These are phyloP conservation scores for Eilema griseolum DNA, from an alignment of 2,888 invertebrate genomes.

Conservation along the genomic window DNA sequence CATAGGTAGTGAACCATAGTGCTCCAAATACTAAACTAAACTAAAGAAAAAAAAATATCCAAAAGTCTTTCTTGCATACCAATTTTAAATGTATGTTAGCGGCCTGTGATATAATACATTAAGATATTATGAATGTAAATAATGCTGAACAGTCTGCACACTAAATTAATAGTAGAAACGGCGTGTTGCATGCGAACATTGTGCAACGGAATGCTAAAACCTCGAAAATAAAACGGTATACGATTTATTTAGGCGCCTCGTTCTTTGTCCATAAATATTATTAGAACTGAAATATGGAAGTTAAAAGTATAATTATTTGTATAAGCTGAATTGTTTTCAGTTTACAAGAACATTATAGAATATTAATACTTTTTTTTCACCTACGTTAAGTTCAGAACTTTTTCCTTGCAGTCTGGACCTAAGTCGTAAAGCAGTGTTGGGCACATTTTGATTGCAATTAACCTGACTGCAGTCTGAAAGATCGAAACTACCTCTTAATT, in stretches of 20 bases:
- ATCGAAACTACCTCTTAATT: too few species aligned
- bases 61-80: not conserved
- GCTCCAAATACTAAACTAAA: too few species aligned
- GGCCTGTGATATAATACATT: slow-evolving; percentile 42
- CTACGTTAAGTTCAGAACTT: too few species aligned
- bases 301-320: not conserved
- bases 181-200: slow-evolving; percentile 63
- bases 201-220: slow-evolving; percentile 52
- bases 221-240: slow-evolving; percentile 46
- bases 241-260: slow-evolving; percentile 61
- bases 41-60: not conserved
- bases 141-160: slow-evolving; percentile 39
- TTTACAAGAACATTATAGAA: not conserved
- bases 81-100: not conserved
- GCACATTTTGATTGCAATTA: too few species aligned
- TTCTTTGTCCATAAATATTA: slow-evolving; percentile 49
- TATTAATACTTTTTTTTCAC: too few species aligned
- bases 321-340: not conserved
- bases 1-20: too few species aligned
- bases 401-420: too few species aligned
- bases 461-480: too few species aligned
- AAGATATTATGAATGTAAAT: slow-evolving; percentile 59
- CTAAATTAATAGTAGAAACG: slow-evolving; percentile 44
- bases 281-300: slow-evolving; percentile 31
- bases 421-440: too few species aligned